phyloP scores from a whole-genome alignment of 2,888 invertebrate species.

The Drosophila nigritarsus region DNA sequence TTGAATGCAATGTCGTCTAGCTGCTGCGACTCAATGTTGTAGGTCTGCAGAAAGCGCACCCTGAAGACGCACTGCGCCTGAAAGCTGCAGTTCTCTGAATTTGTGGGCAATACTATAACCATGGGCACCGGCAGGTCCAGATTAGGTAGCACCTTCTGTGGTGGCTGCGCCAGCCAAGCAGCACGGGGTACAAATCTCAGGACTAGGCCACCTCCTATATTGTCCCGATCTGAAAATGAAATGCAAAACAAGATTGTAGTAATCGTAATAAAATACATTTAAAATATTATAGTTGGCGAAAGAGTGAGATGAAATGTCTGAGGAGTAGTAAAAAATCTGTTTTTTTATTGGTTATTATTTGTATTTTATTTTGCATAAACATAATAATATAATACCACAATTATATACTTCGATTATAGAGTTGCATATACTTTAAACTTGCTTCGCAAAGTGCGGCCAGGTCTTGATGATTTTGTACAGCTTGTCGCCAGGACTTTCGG shows the following conservation, averaged over 20 bases:
- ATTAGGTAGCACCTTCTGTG: constrained; percentile 58
- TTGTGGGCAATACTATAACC: constrained; percentile 76
- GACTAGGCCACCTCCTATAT: constrained; percentile 76
- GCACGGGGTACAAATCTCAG: constrained; percentile 74
- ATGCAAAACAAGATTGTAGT: background rate
- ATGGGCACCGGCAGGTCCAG: constrained; percentile 64
- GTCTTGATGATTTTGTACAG: constrained; percentile 88
- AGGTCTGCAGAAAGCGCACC: constrained; percentile 88
- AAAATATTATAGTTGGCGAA: background rate
- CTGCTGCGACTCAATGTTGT: constrained; percentile 88
- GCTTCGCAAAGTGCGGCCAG: constrained; percentile 88
- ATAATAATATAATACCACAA: constrained; percentile 20
- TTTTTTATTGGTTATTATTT: background rate
- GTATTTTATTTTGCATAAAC: background rate
- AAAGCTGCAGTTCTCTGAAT: constrained; percentile 74
- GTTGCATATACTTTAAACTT: constrained; percentile 10
- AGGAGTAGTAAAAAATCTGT: constrained; percentile 3
- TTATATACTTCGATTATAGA: constrained; percentile 9
- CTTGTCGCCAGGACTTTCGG: constrained; percentile 89
- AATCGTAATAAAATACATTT: background rate
- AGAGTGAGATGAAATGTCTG: background rate
- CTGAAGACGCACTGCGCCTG: constrained; percentile 87
- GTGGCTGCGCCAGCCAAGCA: constrained; percentile 80
- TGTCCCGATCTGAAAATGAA: constrained; percentile 66
- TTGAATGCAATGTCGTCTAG: constrained; percentile 91